Evolutionary conservation across 2,888 invertebrate species (phyloP).

Genomic region (Pomacea canaliculata): DNA sequence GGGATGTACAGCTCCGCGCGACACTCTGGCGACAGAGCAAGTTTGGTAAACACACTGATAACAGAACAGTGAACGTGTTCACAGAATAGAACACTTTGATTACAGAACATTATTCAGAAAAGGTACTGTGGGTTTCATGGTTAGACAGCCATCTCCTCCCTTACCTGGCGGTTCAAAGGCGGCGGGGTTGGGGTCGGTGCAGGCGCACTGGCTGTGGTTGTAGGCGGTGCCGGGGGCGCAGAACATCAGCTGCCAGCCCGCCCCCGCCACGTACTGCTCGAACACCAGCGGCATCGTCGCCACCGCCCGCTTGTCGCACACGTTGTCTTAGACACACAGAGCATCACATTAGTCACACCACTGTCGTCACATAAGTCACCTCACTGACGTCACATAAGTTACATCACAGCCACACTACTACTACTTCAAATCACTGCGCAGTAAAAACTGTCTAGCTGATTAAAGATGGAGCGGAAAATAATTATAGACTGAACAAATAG

Average conservation of each 20-base stretch:
- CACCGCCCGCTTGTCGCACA: conserved; percentile 44
- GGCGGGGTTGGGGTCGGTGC: background rate
- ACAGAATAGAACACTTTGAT: background rate
- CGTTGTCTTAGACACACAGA: conserved; percentile 5
- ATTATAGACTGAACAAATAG: too few species aligned
- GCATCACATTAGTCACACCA: too few species aligned
- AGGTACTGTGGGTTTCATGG: background rate
- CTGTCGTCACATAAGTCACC: too few species aligned
- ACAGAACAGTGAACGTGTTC: conserved; percentile 11
- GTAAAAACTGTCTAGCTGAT: too few species aligned
- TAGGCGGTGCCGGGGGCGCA: conserved; percentile 51
- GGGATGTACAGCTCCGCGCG: conserved; percentile 33
- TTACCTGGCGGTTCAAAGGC: background rate
- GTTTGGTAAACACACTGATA: conserved; percentile 21
- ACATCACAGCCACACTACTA: too few species aligned
- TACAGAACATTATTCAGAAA: background rate
- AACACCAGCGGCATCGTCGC: conserved; percentile 34
- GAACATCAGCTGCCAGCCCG: conserved; percentile 42
- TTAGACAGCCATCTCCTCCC: too few species aligned
- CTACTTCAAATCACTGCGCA: too few species aligned
- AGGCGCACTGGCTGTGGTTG: conserved; percentile 39
- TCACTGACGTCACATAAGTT: too few species aligned
- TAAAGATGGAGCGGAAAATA: too few species aligned
- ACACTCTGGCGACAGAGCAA: conserved; percentile 30
- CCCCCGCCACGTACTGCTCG: conserved; percentile 42